Evolutionary conservation across 2,888 invertebrate species (phyloP), one percentile per base, ranked within the genome.

Genomic region (Athalia rosae): DNA sequence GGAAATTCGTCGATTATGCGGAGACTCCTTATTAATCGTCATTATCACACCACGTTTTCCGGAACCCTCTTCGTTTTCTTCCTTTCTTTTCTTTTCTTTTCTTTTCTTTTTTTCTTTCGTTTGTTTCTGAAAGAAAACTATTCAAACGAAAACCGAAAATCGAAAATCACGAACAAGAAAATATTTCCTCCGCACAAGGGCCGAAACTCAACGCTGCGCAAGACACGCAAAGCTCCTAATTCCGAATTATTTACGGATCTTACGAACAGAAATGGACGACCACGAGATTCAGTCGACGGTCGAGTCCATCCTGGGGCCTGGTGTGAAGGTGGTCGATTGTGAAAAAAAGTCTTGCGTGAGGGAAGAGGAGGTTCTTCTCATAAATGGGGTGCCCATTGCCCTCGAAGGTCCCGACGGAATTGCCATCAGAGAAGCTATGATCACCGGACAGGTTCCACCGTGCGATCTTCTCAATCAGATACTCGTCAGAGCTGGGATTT

Each of bases 281-380:
- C 91, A 92, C 83, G 94, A 95, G 89, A 94, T 95, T 82, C 93
- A 94, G 86, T 94, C 94, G 85, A 94, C 94, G 79, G 95, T 95
- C 79, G 94, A 95, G 89, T 93, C 94, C 81, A 93, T 95, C 82
- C 92, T 94, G 80, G 95, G 95, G 79, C 94, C 94, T 82, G 94
- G 94, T 79, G 93, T 92, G 47, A 93, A 93, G 90, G 93, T 95
- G 80, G 92, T 95, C 78, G 94, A 95, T 88, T 94, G 94, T 87
- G 94, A 94, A 87, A 94, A 94, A 84, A 93, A 93, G 81, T 94
- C 94, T n/a, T 92, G 93, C 77, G 92, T 94, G 77, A 92, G 93
- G 78, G 94, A 94, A 86, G 95, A 95, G 86, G 95, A 95, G 88
- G 92, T 94, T 77, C 89, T 95, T 62, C 90, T 94, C 83, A 94